Base-by-base conservation (phyloP, 92 coral and sea anemone genomes). In the Palythoa caribaeorum region DNA sequence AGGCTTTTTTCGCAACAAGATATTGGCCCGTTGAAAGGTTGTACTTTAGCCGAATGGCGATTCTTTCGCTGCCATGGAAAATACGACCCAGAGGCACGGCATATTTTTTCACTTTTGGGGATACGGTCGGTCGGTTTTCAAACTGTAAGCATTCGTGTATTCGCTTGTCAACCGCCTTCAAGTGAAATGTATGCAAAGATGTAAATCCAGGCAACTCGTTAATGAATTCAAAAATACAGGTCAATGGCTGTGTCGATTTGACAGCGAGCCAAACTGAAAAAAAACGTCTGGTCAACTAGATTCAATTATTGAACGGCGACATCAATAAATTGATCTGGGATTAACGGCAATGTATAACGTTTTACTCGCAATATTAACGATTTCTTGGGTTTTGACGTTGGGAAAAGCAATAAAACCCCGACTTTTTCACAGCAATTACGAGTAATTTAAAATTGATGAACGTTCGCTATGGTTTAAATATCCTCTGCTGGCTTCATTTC, bases 221-320 rank as follows among this genome's bases (percentile, higher is more conserved):
- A 81, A 81, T 81, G 39, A 81, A 81, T 81, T 81, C 86, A 81
- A 4, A 81, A 81, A 70, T 37, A 66, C 86, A 17, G 65, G 75
- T 81, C 40, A 48, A 44, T 44, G 44, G 74, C 36, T 60, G n/a
- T 77, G 52, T 81, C 65, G 38, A 19, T 40, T 13, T 81, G 85
- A 47, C 35, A 59, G 75, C 20, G 13, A 81, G 75, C 86, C 75
- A 81, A 66, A 39, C 28, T 36, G 57, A 70, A 65, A 28, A 28
- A 71, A 50, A 75, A 48, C 74, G 60, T 74, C 86, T 66, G 75
- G 76, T 40, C 75, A 13, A 17, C 14, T 51, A 50, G 75, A 11
- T 47, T 47, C 76, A 81, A 66, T 44, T 66, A 81, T 66, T 81
- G 35, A 81, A 63, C 39, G 47, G 54, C 59, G 39, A 70, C 36